These are phyloP conservation scores for Aplochiton taeniatus DNA, from an alignment of 2,797 vertebrate genomes.

Conservation along the genomic window DNA sequence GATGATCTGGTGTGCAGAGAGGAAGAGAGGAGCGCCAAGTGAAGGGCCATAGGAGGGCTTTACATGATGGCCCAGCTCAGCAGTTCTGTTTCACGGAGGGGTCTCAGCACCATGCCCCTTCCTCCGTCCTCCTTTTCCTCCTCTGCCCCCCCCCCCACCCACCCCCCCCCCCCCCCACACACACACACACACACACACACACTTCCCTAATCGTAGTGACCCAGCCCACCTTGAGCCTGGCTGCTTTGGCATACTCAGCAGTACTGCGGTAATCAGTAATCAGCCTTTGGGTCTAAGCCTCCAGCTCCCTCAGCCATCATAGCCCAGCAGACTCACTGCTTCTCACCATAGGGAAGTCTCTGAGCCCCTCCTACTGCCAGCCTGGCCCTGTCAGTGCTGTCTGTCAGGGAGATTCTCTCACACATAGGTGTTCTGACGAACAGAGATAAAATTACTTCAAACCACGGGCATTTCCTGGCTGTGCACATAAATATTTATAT, in stretches of 20 bases:
- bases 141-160: constrained; percentile 9
- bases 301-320: background rate
- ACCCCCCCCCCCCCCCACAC: constrained; percentile 16
- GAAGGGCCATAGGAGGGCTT: constrained; percentile 10
- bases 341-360: too few relatives aligned
- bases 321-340: background rate
- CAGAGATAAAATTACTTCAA: too few relatives aligned
- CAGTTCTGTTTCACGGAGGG: constrained; percentile 45
- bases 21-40: too few relatives aligned
- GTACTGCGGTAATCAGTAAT: constrained; percentile 71
- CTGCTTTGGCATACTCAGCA: constrained; percentile 71
- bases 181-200: too few relatives aligned
- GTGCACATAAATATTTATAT: too few relatives aligned
- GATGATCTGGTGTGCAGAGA: background rate
- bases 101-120: constrained; percentile 43
- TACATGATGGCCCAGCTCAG: constrained; percentile 42
- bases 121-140: constrained; percentile 24
- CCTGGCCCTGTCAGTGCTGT: too few relatives aligned
- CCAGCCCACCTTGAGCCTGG: constrained; percentile 69
- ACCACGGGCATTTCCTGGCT: too few relatives aligned
- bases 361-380: too few relatives aligned
- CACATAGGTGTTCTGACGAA: too few relatives aligned
- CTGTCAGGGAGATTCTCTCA: too few relatives aligned
- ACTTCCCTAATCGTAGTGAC: constrained; percentile 64
- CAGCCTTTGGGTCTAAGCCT: constrained; percentile 69